These are phyloP conservation scores for Scaptomyza pallida DNA, from an alignment of 1,140 invertebrate species.

Conservation along the genomic window DNA sequence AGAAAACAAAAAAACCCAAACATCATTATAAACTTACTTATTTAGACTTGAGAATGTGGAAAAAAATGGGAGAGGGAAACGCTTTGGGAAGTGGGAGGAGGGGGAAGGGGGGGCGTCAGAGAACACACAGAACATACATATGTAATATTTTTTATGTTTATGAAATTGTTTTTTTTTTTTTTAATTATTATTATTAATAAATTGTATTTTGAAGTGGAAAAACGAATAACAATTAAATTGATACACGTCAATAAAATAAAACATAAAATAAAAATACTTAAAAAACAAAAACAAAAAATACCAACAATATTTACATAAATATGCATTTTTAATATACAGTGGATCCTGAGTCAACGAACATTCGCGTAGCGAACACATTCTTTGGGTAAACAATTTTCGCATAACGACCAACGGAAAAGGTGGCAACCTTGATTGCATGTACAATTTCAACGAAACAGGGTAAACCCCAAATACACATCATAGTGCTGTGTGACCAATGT, in stretches of 20 bases:
- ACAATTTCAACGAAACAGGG: no score
- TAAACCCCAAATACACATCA: no score
- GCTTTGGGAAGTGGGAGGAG: not conserved
- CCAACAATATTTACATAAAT: slow-evolving; percentile 5
- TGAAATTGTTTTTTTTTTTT: slow-evolving; percentile 71
- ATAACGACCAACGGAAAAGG: no score
- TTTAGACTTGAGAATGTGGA: not conserved
- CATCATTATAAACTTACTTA: slow-evolving; percentile 4
- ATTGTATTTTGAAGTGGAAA: slow-evolving; percentile 73
- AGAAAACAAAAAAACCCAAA: no score
- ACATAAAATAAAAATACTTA: slow-evolving; percentile 63
- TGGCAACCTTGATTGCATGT: no score
- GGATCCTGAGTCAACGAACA: no score
- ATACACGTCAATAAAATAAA: slow-evolving; percentile 76
- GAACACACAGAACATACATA: slow-evolving; percentile 52
- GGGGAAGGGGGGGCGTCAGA: slow-evolving; percentile 31
- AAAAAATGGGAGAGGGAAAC: slow-evolving; percentile 8
- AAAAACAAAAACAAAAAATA: slow-evolving; percentile 14
- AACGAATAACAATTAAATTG: slow-evolving; percentile 75
- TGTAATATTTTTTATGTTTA: slow-evolving; percentile 79
- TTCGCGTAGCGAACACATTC: no score
- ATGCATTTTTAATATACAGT: slow-evolving; percentile 15
- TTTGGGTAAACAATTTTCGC: no score
- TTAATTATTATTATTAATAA: slow-evolving; percentile 72
- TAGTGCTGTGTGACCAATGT: no score